Percentiles rank a stretch among this genome's conserved stretches.
Conservation (phyloP, 2,888 invertebrate genomes). For the Trissolcus brochymenae region DNA sequence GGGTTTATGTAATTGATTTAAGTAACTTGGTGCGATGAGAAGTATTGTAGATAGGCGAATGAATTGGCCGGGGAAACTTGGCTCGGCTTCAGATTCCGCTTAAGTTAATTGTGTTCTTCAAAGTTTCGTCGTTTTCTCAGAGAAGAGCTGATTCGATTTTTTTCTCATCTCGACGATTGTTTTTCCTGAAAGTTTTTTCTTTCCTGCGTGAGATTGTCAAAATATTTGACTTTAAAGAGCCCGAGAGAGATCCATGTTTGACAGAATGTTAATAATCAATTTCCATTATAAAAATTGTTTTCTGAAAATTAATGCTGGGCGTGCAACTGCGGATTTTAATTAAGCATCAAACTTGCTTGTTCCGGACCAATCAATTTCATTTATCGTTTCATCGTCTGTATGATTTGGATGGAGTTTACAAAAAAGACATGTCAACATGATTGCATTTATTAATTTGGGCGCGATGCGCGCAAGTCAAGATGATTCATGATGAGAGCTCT, state of each 20-base stretch:
- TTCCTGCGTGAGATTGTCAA: background rate
- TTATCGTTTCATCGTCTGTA: background rate
- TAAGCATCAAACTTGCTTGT: no score
- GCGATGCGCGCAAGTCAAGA: constrained; percentile 5
- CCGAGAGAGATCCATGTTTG: background rate
- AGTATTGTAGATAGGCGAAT: constrained; percentile 17
- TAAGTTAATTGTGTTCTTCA: constrained; percentile 18
- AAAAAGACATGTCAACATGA: constrained; percentile 13
- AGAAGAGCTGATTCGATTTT: background rate
- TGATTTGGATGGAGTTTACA: background rate
- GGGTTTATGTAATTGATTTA: constrained; percentile 29
- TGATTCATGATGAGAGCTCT: constrained; percentile 11
- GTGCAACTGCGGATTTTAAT: no score
- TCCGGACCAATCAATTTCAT: no score
- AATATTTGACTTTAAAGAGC: background rate
- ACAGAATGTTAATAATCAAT: background rate
- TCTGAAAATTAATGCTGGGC: no score
- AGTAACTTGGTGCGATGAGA: constrained; percentile 18
- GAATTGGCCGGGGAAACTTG: constrained; percentile 20
- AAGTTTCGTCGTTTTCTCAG: background rate
- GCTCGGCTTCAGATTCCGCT: constrained; percentile 15
- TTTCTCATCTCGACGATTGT: background rate
- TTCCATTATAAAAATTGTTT: no score
- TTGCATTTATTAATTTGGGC: constrained; percentile 24
- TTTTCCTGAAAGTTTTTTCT: background rate